Evolutionary conservation across 2,113 vertebrate genomes (phyloP), one percentile per base, ranked within the genome.

Genomic region (Cariama cristata): DNA sequence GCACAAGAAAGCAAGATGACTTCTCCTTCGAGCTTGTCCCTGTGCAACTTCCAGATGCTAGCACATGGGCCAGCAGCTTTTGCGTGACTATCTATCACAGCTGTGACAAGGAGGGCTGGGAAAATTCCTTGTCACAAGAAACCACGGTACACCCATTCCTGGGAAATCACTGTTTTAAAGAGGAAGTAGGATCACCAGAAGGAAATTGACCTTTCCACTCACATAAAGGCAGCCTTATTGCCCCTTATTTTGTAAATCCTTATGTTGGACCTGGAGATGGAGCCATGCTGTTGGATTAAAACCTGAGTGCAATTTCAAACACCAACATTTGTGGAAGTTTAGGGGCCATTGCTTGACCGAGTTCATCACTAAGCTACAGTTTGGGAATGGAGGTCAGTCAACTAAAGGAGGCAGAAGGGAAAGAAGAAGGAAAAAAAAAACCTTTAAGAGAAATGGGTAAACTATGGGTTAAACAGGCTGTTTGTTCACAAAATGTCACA

Each of bases 1-100:
- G 95, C 89, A 98, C 96, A 97, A 97, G 88, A 98, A 98, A 98
- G 97, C 86, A 95, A 91, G 83, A 93, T 38, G 63, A 94, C 33
- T 96, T 97, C 95, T 94, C 76, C 9, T 64, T 84, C 26, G 3
- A 75, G 77, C 47, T 88, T 77, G 73, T 95, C 90, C 73, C 59
- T 0, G 0, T 96, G 67, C 82, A 90, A 59, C 72, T 96, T 97
- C 93, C 96, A 98, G 94, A 97, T 98, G 98, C 93, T 2, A 0
- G 66, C 77, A 62, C 60, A 86, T 56, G 0, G 1, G 74, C 79
- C 86, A 72, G 74, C 68, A 91, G 63, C 24, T 79, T 95, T 76
- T 67, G 67, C 77, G 81, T 8, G 11, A 18, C 64, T 88, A 22
- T 93, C 32, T 94, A 38, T 67, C 67, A 60, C 90, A 95, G 86